A percentile compares a stretch with the other conserved stretches of the same genome.
These are phyloP conservation scores for Hassar affinis DNA, from an alignment of 2,113 vertebrate species.

Conservation along the genomic window DNA sequence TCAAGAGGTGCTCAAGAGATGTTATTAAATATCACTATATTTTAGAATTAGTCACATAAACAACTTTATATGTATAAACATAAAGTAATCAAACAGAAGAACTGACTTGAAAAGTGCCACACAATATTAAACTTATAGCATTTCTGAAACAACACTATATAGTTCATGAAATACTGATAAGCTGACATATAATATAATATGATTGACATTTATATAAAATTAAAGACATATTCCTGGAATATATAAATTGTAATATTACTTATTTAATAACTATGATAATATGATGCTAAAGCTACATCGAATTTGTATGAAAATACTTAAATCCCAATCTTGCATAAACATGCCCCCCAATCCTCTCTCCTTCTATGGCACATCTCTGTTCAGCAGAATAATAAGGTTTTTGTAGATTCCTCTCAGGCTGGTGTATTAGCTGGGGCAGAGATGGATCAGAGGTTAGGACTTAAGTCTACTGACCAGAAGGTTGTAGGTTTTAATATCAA, in stretches of 20 bases:
- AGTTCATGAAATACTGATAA: not conserved
- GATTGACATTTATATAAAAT: no score
- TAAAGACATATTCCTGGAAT: not conserved
- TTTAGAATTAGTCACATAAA: not conserved
- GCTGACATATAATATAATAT: no score
- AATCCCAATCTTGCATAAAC: not conserved
- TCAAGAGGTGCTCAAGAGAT: not conserved
- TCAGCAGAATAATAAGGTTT: not conserved
- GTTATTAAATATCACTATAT: not conserved
- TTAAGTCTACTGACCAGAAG: not conserved
- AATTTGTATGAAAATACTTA: not conserved
- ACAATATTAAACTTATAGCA: not conserved
- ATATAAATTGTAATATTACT: not conserved
- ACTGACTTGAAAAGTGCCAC: not conserved
- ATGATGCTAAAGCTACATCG: not conserved
- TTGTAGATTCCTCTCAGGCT: not conserved
- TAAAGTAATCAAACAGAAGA: not conserved
- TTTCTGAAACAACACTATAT: not conserved
- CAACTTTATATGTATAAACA: not conserved
- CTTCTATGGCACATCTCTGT: not conserved
- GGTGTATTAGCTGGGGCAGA: not conserved
- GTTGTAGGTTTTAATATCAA: not conserved
- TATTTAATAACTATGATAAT: not conserved
- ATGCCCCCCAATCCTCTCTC: not conserved
- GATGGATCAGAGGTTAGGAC: not conserved